Conservation (phyloP, 1,140 invertebrate species). For the Cherax destructor region DNA sequence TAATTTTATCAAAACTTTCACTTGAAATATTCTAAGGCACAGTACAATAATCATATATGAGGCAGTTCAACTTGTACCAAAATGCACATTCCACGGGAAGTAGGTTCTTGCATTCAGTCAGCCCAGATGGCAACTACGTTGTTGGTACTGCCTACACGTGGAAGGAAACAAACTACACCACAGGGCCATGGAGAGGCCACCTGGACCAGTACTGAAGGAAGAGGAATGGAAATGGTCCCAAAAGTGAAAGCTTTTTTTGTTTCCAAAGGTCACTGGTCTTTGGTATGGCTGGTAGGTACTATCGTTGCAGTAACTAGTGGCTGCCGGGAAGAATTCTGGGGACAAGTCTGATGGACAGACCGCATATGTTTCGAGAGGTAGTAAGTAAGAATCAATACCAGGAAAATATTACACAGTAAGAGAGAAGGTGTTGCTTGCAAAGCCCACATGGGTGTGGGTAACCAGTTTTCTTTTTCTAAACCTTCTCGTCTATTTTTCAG, state of each 20-base stretch:
- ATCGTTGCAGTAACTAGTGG: neutral
- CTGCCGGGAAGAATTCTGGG: neutral
- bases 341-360: neutral
- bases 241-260: neutral
- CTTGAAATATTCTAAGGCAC: neutral
- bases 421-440: conserved; percentile 52
- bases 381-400: conserved; percentile 43
- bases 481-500: conserved; percentile 72
- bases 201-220: neutral
- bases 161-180: neutral
- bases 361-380: neutral
- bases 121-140: neutral
- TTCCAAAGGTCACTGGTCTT: neutral
- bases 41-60: neutral
- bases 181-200: neutral
- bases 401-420: conserved; percentile 43
- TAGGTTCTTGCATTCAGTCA: no score
- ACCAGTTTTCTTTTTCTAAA: conserved; percentile 60
- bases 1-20: conserved; percentile 6
- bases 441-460: conserved; percentile 50
- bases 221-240: neutral
- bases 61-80: conserved; percentile 10
- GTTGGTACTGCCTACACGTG: neutral
- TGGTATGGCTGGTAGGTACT: neutral
- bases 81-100: neutral